phyloP scores from a whole-genome alignment of 2,888 invertebrate genomes.

The Caenorhabditis afra region DNA sequence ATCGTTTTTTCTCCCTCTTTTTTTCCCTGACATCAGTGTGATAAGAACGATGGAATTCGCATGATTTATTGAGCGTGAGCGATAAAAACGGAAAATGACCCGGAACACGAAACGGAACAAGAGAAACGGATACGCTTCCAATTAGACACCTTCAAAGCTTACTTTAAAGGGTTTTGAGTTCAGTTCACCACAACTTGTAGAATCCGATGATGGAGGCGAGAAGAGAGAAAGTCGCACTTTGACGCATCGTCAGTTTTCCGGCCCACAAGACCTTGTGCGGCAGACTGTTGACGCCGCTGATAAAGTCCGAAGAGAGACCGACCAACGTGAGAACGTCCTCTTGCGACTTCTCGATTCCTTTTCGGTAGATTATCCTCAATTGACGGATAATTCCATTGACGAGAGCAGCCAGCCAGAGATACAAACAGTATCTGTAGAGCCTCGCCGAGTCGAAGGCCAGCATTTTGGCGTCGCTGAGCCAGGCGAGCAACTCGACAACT shows the following conservation, averaged over 20 bases:
- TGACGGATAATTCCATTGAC: constrained; percentile 68
- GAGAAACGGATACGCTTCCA: neutral
- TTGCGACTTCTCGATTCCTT: constrained; percentile 60
- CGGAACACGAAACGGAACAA: no score
- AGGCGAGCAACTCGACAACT: constrained; percentile 71
- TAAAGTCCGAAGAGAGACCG: constrained; percentile 71
- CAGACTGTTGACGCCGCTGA: constrained; percentile 71
- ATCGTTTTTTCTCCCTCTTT: neutral
- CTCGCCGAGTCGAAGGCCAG: constrained; percentile 65
- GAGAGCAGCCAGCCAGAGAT: constrained; percentile 73
- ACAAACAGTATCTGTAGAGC: constrained; percentile 72
- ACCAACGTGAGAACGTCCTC: constrained; percentile 68
- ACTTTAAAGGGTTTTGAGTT: neutral
- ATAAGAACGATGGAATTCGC: neutral
- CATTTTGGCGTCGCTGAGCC: constrained; percentile 74
- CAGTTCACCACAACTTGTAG: constrained; percentile 63
- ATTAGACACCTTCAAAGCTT: neutral
- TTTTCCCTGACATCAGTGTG: neutral
- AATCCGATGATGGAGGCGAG: constrained; percentile 76
- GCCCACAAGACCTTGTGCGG: constrained; percentile 74
- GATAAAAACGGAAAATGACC: no score
- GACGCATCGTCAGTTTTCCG: constrained; percentile 68
- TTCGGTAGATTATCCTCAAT: constrained; percentile 55
- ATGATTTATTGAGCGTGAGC: constrained; percentile 5
- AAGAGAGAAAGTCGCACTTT: constrained; percentile 71